Evolutionary conservation across 2,113 vertebrate genomes (phyloP).

Genomic region (Lates calcarifer): DNA sequence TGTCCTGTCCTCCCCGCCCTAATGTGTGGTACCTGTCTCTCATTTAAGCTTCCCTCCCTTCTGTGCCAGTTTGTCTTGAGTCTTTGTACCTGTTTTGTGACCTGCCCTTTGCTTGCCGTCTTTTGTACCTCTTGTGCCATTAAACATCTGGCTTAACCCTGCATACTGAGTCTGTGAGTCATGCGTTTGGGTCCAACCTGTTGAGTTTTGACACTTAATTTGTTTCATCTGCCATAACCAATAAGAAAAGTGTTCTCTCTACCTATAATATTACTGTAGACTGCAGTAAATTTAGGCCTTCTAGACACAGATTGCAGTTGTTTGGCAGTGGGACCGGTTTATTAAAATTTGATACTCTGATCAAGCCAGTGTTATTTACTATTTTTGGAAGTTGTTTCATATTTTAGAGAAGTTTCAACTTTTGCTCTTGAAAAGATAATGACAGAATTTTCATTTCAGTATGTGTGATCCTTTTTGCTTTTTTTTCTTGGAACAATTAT

Average conservation of each 20-base stretch:
- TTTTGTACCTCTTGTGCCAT: too few species aligned
- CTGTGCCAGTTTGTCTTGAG: too few species aligned
- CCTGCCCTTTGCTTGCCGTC: too few species aligned
- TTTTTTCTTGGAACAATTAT: neutral
- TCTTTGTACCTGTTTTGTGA: too few species aligned
- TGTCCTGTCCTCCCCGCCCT: too few species aligned
- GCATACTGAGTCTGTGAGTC: too few species aligned
- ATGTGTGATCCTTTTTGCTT: neutral
- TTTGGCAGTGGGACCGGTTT: neutral
- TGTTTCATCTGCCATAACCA: neutral
- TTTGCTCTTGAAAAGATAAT: neutral
- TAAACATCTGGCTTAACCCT: too few species aligned
- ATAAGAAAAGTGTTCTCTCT: neutral
- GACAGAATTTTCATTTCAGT: neutral
- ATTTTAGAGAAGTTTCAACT: neutral
- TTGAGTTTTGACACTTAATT: too few species aligned
- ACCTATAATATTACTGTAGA: neutral
- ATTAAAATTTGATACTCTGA: neutral
- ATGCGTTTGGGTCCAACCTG: too few species aligned
- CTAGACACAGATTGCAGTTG: neutral
- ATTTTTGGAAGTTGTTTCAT: neutral
- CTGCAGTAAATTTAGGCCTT: neutral
- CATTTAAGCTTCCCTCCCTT: too few species aligned
- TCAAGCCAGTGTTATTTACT: neutral
- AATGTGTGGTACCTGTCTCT: too few species aligned